Percentiles rank a stretch among this genome's conserved stretches.
phyloP scores from a whole-genome alignment of 2,888 invertebrate genomes.

The Drosophila flavopinicola region DNA sequence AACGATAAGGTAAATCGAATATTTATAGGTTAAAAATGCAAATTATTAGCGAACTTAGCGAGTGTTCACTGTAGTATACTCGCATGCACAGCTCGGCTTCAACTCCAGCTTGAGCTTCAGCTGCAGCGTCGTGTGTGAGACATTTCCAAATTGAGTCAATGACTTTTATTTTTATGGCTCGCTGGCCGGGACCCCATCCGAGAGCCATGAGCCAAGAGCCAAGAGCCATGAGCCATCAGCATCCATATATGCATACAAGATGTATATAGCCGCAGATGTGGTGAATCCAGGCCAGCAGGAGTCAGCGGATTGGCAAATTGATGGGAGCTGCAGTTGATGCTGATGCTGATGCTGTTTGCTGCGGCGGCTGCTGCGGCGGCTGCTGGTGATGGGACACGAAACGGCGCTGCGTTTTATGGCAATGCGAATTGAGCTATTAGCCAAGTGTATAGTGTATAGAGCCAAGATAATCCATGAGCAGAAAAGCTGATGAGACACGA shows the following conservation, averaged over 20 bases:
- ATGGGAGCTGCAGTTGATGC: slow-evolving; percentile 22
- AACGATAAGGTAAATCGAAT: no score
- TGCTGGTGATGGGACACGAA: slow-evolving; percentile 5
- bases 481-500: slow-evolving; percentile 10
- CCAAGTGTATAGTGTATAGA: slow-evolving; percentile 25
- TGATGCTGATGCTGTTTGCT: not conserved
- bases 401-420: slow-evolving; percentile 57
- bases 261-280: slow-evolving; percentile 26
- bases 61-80: no score
- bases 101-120: slow-evolving; percentile 13
- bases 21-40: no score
- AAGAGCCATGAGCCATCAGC: slow-evolving; percentile 8
- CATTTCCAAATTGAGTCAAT: slow-evolving; percentile 79
- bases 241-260: not conserved
- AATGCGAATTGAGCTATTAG: slow-evolving; percentile 72
- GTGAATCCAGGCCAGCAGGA: slow-evolving; percentile 36
- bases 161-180: slow-evolving; percentile 75
- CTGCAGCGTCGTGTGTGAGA: slow-evolving; percentile 57
- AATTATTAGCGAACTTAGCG: no score
- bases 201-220: slow-evolving; percentile 6
- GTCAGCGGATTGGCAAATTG: slow-evolving; percentile 40
- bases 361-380: not conserved
- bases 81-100: no score
- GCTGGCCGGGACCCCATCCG: slow-evolving; percentile 11
- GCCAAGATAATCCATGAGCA: slow-evolving; percentile 15